phyloP scores from a whole-genome alignment of 2,797 vertebrate species.

The Emys orbicularis region DNA sequence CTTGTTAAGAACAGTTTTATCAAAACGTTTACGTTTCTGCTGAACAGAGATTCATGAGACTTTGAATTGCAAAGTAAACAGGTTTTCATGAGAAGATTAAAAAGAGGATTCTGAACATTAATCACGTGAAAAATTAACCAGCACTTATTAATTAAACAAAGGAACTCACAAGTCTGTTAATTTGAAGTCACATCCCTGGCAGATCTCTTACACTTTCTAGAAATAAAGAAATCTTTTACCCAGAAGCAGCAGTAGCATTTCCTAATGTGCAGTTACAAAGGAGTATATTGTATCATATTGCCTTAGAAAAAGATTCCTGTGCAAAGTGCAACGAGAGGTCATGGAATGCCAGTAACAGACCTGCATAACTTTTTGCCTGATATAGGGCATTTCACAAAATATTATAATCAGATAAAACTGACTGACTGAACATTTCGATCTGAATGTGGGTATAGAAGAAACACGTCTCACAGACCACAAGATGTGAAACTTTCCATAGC shows the following conservation, averaged over 20 bases:
- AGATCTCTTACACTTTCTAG: not conserved
- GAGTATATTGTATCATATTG: not conserved
- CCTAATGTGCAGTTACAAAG: not conserved
- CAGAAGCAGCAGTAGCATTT: not conserved
- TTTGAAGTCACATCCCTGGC: not conserved
- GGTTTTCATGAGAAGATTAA: constrained; percentile 57
- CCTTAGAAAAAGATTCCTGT: not conserved
- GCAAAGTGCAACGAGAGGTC: not conserved
- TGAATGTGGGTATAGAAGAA: not conserved
- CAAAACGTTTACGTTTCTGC: constrained; percentile 80
- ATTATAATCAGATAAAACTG: not conserved
- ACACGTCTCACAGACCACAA: rapidly evolving
- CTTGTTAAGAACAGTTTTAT: constrained; percentile 62
- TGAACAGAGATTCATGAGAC: constrained; percentile 68
- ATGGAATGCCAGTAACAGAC: not conserved
- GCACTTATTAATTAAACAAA: constrained; percentile 51
- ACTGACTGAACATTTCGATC: not conserved
- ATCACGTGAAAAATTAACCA: constrained; percentile 46
- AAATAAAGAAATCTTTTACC: not conserved
- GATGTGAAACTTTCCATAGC: not conserved
- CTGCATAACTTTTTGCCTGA: not conserved
- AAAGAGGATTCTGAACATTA: constrained; percentile 43
- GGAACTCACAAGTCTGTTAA: not conserved
- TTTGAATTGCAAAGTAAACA: constrained; percentile 65
- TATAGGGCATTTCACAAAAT: not conserved